Conservation (phyloP, 2,888 invertebrate genomes). For the Chloromyia formosa region DNA sequence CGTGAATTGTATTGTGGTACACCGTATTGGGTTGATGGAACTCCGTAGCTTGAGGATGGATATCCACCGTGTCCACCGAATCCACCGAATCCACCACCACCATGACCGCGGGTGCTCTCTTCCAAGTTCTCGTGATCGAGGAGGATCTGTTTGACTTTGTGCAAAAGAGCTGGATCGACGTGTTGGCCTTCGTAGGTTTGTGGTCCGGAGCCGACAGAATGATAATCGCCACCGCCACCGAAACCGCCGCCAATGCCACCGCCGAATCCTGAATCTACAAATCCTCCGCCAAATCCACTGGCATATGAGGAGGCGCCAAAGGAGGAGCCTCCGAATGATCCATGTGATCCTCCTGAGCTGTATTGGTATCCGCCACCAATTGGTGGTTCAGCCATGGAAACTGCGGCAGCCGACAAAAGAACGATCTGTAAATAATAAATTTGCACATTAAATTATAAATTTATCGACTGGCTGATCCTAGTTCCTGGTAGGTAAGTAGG, state of each 20-base stretch:
- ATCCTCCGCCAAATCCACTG: constrained; percentile 38
- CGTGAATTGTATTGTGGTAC: constrained; percentile 67
- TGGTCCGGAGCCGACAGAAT: constrained; percentile 74
- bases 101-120: constrained; percentile 64
- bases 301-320: constrained; percentile 45
- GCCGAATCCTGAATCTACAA: constrained; percentile 18
- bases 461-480: too few species aligned
- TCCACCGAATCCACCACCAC: constrained; percentile 64
- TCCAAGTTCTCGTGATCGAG: constrained; percentile 75
- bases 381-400: constrained; percentile 73
- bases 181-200: constrained; percentile 80
- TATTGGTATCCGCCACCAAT: constrained; percentile 68
- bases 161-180: constrained; percentile 77
- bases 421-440: constrained; percentile 70
- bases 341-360: constrained; percentile 32
- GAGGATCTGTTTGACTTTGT: constrained; percentile 80
- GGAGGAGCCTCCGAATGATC: constrained; percentile 37
- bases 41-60: constrained; percentile 70
- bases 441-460: too few species aligned
- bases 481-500: too few species aligned
- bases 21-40: constrained; percentile 72
- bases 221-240: constrained; percentile 69
- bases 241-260: constrained; percentile 30
- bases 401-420: constrained; percentile 75
- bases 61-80: constrained; percentile 64